Base-by-base conservation (phyloP, 2,797 vertebrate genomes). In the Pygocentrus nattereri region DNA sequence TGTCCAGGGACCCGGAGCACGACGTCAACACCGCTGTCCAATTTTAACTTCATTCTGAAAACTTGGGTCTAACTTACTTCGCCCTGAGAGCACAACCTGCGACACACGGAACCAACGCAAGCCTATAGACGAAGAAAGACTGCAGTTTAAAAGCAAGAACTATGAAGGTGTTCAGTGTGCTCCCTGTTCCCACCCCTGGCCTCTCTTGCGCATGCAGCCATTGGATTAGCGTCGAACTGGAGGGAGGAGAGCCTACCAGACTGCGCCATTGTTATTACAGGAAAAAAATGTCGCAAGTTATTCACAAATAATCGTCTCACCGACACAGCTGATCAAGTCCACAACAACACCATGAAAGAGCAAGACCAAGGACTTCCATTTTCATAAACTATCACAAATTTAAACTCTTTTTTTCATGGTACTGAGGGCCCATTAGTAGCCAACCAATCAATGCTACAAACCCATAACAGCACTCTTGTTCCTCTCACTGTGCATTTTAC, bases 241-340 rank as follows among this genome's bases (percentile, higher is more conserved):
- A 92, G 91, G 89, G 91, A 92, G 92, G 92, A 90, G 91, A 92
- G 84, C 89, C 76, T 81, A 52, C 85, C 84, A 90, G 91, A 94
- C 94, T 95, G 94, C 94, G 94, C 93, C 95, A 94, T 93, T 94
- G 92, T 94, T 89, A 84, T 86, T 79, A 80, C 65, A 84, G 79
- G 69, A 58, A 62, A 82, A 87, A 90, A 87, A 82, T 19, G 86
- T 31, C 56, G 70, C 76, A 91, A 91, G 80, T 92, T 88, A 79
- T 74, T 78, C 64, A 68, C 70, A 64, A 82, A 77, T 79, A 64
- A 89, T 54, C 31, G 19, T 19, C 38, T 4, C 27, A 41, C 80
- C 54, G 70, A 59, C 25, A 61, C 2, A 25, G 12, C 16, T 12
- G 31, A 47, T 23, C 30, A 76, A 31, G n/a, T 54, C 2, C 52